These are phyloP conservation scores for Macrotrachela quadricornifera DNA, from an alignment of 1,140 invertebrate genomes.

Conservation along the genomic window DNA sequence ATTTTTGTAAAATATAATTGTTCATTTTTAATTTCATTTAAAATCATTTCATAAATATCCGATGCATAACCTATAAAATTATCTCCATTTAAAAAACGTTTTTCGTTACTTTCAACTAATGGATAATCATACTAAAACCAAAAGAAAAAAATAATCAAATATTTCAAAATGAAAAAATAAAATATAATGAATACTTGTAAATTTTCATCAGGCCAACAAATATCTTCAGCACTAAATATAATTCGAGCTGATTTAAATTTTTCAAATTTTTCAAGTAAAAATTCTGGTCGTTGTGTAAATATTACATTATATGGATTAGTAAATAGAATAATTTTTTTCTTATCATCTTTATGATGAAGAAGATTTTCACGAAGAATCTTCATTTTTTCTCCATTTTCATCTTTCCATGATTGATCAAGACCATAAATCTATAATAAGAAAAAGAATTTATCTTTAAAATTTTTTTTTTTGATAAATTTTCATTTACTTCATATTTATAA, in stretches of 20 bases:
- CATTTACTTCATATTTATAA: conserved; percentile 42
- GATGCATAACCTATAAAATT: conserved; percentile 53
- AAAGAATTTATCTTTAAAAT: neutral
- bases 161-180: neutral
- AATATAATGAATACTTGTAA: conserved; percentile 43
- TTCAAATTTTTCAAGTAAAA: conserved; percentile 58
- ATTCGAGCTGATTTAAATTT: conserved; percentile 44
- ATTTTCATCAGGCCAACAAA: conserved; percentile 73
- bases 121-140: conserved; percentile 35
- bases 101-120: conserved; percentile 39
- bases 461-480: neutral
- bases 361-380: conserved; percentile 57
- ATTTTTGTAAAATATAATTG: conserved; percentile 77
- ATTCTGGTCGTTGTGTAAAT: conserved; percentile 41
- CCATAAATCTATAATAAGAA: conserved; percentile 38
- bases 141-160: conserved; percentile 1
- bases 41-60: conserved; percentile 43
- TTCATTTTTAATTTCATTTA: conserved; percentile 50
- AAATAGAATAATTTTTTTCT: conserved; percentile 57
- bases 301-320: conserved; percentile 89
- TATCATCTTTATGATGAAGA: conserved; percentile 38
- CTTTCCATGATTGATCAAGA: conserved; percentile 43
- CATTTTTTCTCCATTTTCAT: conserved; percentile 86
- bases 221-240: conserved; percentile 73
- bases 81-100: conserved; percentile 78